Evolutionary conservation across 1,140 invertebrate genomes (phyloP).

Genomic region (Drosophila sulfurigaster): DNA sequence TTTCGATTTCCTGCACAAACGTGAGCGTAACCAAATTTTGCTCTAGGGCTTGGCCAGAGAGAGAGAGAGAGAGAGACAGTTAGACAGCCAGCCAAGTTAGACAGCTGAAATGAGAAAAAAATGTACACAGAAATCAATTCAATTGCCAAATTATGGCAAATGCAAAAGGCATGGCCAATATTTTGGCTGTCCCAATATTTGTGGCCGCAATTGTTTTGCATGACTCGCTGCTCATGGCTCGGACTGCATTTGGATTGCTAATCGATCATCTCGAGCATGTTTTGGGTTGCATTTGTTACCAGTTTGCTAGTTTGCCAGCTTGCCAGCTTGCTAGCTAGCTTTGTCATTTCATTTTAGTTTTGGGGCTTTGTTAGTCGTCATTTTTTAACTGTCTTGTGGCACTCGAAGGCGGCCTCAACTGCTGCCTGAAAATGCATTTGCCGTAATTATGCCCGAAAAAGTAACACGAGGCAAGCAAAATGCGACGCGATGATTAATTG

Average conservation of each 20-base stretch:
- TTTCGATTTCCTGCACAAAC: slow-evolving; percentile 73
- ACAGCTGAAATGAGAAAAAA: slow-evolving; percentile 25
- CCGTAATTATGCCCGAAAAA: slow-evolving; percentile 82
- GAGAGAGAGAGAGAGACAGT: slow-evolving; percentile 6
- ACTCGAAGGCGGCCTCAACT: slow-evolving; percentile 38
- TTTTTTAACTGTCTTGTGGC: slow-evolving; percentile 76
- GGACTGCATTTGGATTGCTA: slow-evolving; percentile 72
- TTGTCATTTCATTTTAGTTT: slow-evolving; percentile 48
- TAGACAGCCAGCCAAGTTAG: slow-evolving; percentile 3
- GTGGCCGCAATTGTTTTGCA: slow-evolving; percentile 79
- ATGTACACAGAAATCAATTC: slow-evolving; percentile 62
- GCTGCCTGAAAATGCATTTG: slow-evolving; percentile 59
- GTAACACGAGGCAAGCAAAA: slow-evolving; percentile 74
- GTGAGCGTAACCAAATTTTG: slow-evolving; percentile 81
- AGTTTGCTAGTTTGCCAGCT: slow-evolving; percentile 17
- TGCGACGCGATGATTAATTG: slow-evolving; percentile 78
- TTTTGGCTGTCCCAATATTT: slow-evolving; percentile 77
- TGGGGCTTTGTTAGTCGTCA: slow-evolving; percentile 59
- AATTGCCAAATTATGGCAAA: slow-evolving; percentile 81
- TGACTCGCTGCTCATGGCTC: slow-evolving; percentile 56
- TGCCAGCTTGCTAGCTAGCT: slow-evolving; percentile 3
- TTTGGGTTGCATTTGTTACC: slow-evolving; percentile 39
- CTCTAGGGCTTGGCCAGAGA: slow-evolving; percentile 72
- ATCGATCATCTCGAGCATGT: slow-evolving; percentile 78
- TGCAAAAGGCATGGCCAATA: slow-evolving; percentile 65